Evolutionary conservation across 1,140 invertebrate species (phyloP).

Genomic region (Panulirus ornatus): DNA sequence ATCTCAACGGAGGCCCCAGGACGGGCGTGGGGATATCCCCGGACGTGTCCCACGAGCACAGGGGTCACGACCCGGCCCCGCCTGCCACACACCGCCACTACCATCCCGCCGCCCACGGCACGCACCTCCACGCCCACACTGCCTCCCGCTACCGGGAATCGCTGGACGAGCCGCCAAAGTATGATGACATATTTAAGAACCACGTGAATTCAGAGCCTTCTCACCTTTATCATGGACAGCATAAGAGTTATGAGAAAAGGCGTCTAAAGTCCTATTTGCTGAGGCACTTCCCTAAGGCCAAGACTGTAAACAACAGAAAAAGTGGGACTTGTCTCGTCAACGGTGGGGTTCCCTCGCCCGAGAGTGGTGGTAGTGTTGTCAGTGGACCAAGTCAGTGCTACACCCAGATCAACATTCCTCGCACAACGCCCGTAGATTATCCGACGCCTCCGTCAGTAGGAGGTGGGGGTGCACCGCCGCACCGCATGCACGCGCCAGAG

Average conservation of each 20-base stretch:
- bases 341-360: not conserved
- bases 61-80: not conserved
- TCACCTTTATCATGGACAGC: not conserved
- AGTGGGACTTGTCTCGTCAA: not conserved
- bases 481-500: not conserved
- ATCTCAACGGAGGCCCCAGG: not conserved
- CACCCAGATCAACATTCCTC: conserved; percentile 17
- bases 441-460: not conserved
- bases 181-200: conserved; percentile 56
- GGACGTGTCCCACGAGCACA: too few relatives aligned
- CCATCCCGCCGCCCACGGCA: not conserved
- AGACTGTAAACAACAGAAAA: not conserved
- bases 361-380: not conserved
- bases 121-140: conserved; percentile 19
- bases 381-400: not conserved
- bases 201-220: not conserved
- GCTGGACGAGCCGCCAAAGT: conserved; percentile 47
- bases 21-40: not conserved
- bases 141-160: conserved; percentile 4
- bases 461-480: not conserved
- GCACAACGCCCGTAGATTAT: not conserved
- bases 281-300: conserved; percentile 29
- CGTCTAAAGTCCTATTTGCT: conserved; percentile 51
- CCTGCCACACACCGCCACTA: not conserved
- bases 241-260: conserved; percentile 37